Percentiles rank a stretch among this genome's conserved stretches.
These are phyloP conservation scores for Zaprionus vittiger DNA, from an alignment of 1,140 invertebrate species.

Conservation along the genomic window DNA sequence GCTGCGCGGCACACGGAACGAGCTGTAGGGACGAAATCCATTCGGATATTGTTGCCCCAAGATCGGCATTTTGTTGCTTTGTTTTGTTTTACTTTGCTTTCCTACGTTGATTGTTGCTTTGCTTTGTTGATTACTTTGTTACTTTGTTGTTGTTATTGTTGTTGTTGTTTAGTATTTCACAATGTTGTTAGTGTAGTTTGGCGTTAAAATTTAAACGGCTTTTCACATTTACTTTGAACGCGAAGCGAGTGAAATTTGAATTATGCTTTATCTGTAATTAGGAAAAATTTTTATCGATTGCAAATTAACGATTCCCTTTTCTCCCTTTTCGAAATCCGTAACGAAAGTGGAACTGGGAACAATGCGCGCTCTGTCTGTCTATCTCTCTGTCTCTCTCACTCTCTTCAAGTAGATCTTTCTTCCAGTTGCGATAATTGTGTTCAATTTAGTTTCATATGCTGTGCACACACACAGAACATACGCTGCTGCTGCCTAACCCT, in stretches of 20 bases:
- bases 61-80: slow-evolving; percentile 78
- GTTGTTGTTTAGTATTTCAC: slow-evolving; percentile 29
- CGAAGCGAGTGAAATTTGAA: slow-evolving; percentile 56
- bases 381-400: background rate
- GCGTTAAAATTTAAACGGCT: slow-evolving; percentile 73
- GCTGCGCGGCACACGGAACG: slow-evolving; percentile 76
- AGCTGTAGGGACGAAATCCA: slow-evolving; percentile 80
- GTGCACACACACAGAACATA: slow-evolving; percentile 44
- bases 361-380: background rate
- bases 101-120: slow-evolving; percentile 18
- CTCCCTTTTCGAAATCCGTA: background rate
- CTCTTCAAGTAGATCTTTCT: slow-evolving; percentile 11
- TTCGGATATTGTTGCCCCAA: slow-evolving; percentile 78
- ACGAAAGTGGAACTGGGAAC: slow-evolving; percentile 2
- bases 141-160: slow-evolving; percentile 40
- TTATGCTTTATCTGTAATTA: slow-evolving; percentile 53
- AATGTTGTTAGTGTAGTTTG: slow-evolving; percentile 39
- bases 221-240: slow-evolving; percentile 72
- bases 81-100: slow-evolving; percentile 25
- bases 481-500: slow-evolving; percentile 2
- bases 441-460: slow-evolving; percentile 66
- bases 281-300: background rate
- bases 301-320: background rate
- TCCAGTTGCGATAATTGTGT: slow-evolving; percentile 35
- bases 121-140: slow-evolving; percentile 23